Percentiles rank a stretch among this genome's conserved stretches.
phyloP scores from a whole-genome alignment of 2,113 vertebrate species.

The Bos javanicus region DNA sequence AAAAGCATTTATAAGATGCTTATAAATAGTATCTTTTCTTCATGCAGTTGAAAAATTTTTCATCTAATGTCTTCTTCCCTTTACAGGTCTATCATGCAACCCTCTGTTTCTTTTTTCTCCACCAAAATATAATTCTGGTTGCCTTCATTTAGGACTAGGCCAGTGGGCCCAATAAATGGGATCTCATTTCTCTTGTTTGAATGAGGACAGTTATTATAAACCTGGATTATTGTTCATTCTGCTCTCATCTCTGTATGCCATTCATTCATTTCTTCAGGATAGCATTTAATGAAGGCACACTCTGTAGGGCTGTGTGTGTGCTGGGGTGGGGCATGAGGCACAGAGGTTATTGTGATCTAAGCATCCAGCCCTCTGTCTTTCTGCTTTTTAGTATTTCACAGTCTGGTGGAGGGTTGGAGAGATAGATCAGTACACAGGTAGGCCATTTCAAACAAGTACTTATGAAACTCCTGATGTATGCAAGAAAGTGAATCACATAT shows the following conservation, averaged over 20 bases:
- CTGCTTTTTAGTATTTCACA: neutral
- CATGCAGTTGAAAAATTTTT: neutral
- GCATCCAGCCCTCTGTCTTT: neutral
- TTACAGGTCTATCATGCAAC: neutral
- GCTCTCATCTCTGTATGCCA: neutral
- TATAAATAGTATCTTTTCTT: neutral
- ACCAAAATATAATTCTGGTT: neutral
- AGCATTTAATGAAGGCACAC: neutral
- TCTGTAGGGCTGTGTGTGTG: neutral
- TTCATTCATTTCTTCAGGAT: neutral
- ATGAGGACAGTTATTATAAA: neutral
- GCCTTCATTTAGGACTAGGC: neutral
- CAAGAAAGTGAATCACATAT: neutral
- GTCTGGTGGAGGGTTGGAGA: neutral
- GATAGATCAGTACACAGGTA: neutral
- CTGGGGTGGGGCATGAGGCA: too few species aligned
- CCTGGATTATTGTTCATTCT: neutral
- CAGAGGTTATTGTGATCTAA: neutral
- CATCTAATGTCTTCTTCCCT: neutral
- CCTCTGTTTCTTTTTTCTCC: neutral
- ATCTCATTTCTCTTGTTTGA: neutral
- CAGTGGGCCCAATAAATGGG: neutral
- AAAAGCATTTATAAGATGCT: neutral
- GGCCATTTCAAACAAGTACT: neutral
- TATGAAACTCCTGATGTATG: neutral